Base-by-base conservation (phyloP, 2,888 invertebrate species). In the Conistra vaccinii region DNA sequence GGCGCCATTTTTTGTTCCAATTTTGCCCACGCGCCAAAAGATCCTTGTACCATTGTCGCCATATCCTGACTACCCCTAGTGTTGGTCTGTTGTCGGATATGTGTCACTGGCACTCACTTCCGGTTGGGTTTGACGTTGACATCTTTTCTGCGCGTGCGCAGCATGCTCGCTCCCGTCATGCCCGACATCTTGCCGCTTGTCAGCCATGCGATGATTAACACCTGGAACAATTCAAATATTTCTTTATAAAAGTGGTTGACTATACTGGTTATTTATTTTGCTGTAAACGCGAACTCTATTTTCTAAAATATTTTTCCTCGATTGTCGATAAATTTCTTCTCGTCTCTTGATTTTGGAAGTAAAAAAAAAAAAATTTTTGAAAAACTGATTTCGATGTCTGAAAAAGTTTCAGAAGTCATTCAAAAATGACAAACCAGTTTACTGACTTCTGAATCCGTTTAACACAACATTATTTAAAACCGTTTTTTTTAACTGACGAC, bases 91-190 rank as follows among this genome's bases (percentile, higher is more conserved):
- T 73, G 57, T 71, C 65, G 74, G n/a, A 60, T 76, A 79, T 73
- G 65, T 71, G 61, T 77, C 29, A 62, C 69, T 81, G 51, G 48
- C 83, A 93, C 96, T 97, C 94, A 98, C 98, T 98, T 98, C 92
- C 98, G 97, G 95, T 98, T 98, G 85, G 98, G 98, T 93, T 98
- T 98, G 97, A 98, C 97, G 97, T 98, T 98, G 96, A 98, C 98
- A 97, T 98, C 98, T 89, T 98, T 97, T 91, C 98, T 97, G 89
- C 98, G 97, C 93, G 98, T 98, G 92, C 99, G 98, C 96, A 99
- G 97, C 98, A 99, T 98, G 94, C 97, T 97, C 91, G 95, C 97
- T 93, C 97, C 97, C 88, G 97, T 97, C 97, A 97, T 97, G 84
- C 97, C 97, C 88, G 97, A 96, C 97, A 97, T 97, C 89, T 88